Base-by-base conservation (phyloP, 2,113 vertebrate species). In the Athene noctua region DNA sequence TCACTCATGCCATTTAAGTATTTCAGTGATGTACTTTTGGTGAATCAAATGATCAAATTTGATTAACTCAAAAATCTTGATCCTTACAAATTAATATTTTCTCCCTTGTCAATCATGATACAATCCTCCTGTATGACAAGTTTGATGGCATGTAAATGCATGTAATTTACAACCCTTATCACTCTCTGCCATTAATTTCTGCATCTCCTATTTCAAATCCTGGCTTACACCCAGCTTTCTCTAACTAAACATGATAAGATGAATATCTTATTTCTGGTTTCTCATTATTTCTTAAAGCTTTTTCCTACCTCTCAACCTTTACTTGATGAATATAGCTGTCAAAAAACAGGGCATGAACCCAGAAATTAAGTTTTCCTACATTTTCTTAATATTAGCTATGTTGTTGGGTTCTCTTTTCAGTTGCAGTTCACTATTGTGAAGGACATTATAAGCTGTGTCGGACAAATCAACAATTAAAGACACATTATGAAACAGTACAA, bases 161-260 rank as follows among this genome's bases (percentile, higher is more conserved):
- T 84, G 73, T 95, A 93, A 98, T 96, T 97, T 96, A 94, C 88
- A 96, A 27, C 22, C 25, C 19, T 79, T 96, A 95, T 94, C 85
- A 74, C 65, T 95, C 82, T 91, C 61, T 83, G 61, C 65, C 73
- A 97, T 97, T 98, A 96, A 97, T 96, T 98, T 97, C 78, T 96
- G 51, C 71, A 92, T 78, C 90, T 97, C 86, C 82, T 95, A 57
- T 97, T 98, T 95, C 68, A 96, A 91, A 97, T 90, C 63, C 80
- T 98, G 96, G 90, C 88, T 96, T 91, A 77, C 19, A 93, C 19
- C 46, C 70, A 85, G 79, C 22, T 95, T 95, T 49, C 13, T 94
- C 68, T 94, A 97, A 96, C 88, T 96, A 97, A 98, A 97, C 80
- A 57, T 96, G 93, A 90, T 96, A 96, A 96, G 90, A 97, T 94